Evolutionary conservation across 2,797 vertebrate species (phyloP).

Genomic region (Lophotriccus pileatus): DNA sequence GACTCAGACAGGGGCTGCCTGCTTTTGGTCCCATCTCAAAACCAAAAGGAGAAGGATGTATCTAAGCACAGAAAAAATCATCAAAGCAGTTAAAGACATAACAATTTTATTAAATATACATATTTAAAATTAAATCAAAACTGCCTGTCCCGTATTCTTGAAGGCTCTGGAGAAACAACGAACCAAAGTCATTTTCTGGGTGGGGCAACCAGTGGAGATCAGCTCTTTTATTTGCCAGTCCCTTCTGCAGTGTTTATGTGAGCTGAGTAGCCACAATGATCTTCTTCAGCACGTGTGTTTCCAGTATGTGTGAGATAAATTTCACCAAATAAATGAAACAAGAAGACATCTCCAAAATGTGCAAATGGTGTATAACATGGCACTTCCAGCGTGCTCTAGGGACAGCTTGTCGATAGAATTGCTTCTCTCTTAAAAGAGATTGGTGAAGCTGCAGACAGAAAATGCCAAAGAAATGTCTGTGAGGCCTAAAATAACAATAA

Average conservation of each 20-base stretch:
- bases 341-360: neutral
- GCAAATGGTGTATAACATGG: neutral
- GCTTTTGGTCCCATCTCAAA: neutral
- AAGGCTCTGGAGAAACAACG: neutral
- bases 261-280: neutral
- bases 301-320: neutral
- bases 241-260: constrained; percentile 6
- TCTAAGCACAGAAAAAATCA: neutral
- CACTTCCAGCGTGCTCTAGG: constrained; percentile 2
- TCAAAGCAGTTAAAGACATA: neutral
- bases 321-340: constrained; percentile 36
- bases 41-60: neutral
- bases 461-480: neutral
- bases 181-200: neutral
- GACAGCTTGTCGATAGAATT: constrained; percentile 34
- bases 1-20: fast-evolving
- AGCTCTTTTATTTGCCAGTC: neutral
- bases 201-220: neutral
- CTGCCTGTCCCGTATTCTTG: neutral
- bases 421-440: neutral
- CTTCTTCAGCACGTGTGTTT: neutral
- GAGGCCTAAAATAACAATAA: constrained; percentile 3
- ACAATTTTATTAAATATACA: fast-evolving
- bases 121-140: neutral
- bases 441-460: constrained; percentile 19